Conservation (phyloP, 2,797 vertebrate genomes). For the Tinamus major region DNA sequence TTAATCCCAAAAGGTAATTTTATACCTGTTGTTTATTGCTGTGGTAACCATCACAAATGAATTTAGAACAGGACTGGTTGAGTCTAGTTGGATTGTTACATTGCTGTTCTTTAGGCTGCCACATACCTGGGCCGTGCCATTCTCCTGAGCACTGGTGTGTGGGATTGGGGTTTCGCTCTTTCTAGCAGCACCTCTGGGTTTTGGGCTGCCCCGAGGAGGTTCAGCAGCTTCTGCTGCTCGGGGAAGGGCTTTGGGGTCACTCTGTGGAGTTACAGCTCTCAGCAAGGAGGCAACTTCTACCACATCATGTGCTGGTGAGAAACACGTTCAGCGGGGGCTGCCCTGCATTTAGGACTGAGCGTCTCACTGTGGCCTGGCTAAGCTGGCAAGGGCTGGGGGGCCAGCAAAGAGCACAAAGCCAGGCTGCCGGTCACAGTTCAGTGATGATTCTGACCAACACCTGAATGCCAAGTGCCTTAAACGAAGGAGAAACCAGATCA, state of each 20-base stretch:
- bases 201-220: background rate
- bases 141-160: background rate
- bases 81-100: background rate
- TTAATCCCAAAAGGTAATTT: background rate
- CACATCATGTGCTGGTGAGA: background rate
- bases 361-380: background rate
- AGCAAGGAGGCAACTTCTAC: background rate
- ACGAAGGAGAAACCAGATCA: background rate
- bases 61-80: background rate
- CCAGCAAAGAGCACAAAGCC: background rate
- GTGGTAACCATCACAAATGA: background rate
- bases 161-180: background rate
- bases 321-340: no score
- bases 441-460: background rate
- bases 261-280: background rate
- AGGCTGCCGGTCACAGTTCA: background rate
- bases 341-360: background rate
- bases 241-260: background rate
- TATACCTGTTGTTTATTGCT: background rate
- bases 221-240: background rate
- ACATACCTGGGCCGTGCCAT: background rate
- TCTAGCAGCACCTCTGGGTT: background rate
- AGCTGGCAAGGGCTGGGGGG: background rate
- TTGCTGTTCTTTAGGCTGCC: background rate
- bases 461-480: accelerated